Evolutionary conservation across 1,140 invertebrate genomes (phyloP).

Genomic region (Phortica variegata): DNA sequence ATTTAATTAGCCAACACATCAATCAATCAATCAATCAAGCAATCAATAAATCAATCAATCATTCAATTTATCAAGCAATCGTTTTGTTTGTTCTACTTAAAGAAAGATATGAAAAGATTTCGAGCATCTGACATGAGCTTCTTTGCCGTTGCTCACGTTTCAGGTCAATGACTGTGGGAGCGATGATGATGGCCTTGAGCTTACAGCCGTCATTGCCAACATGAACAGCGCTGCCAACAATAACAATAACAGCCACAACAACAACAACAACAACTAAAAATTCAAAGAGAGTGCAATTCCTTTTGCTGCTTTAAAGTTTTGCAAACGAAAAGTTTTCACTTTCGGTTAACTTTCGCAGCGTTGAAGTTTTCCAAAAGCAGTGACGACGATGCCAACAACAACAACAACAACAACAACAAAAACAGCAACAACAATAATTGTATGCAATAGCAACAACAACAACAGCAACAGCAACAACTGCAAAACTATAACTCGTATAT

Average conservation of each 20-base stretch:
- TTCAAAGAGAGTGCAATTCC: not conserved
- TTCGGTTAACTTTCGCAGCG: constrained; percentile 20
- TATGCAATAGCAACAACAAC: no score
- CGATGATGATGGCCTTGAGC: no score
- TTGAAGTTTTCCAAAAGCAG: not conserved
- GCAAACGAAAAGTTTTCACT: constrained; percentile 44
- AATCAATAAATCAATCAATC: no score
- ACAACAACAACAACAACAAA: constrained; percentile 8
- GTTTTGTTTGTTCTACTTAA: no score
- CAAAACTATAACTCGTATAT: constrained; percentile 44
- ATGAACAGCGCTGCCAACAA: not conserved
- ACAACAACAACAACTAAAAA: not conserved
- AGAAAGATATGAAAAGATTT: no score
- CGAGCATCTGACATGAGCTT: no score
- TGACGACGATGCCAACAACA: constrained; percentile 11
- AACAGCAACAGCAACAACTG: not conserved
- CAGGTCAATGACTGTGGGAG: no score
- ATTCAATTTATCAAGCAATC: no score
- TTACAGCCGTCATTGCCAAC: not conserved
- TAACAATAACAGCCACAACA: not conserved
- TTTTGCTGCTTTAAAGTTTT: not conserved
- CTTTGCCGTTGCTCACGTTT: no score
- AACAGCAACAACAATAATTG: constrained; percentile 2
- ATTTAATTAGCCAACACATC: no score
- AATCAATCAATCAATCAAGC: no score